Conservation (phyloP, 2,113 vertebrate species). For the Dipodomys stephensi region DNA sequence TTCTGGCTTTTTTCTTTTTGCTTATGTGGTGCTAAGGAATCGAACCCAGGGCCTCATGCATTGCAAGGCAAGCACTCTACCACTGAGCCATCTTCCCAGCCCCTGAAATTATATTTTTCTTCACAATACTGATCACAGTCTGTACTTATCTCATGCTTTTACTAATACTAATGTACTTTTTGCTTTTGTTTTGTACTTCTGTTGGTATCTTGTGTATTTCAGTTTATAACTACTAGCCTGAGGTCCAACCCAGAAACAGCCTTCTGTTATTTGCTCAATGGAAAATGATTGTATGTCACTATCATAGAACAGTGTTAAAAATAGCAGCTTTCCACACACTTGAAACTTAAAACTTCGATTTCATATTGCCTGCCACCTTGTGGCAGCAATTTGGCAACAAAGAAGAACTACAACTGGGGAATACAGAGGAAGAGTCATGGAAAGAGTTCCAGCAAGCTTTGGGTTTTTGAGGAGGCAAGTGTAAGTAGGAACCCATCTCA, state of each 20-base stretch:
- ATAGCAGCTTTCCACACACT: background rate
- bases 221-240: background rate
- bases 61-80: no score
- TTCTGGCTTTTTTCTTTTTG: no score
- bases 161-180: conserved; percentile 11
- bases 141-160: conserved; percentile 21
- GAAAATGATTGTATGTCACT: background rate
- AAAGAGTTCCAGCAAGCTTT: conserved; percentile 22
- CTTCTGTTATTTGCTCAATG: conserved; percentile 5
- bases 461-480: background rate
- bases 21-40: no score
- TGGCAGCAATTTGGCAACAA: conserved; percentile 32
- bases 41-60: no score
- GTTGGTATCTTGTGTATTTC: background rate
- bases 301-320: conserved; percentile 40
- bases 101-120: conserved; percentile 33
- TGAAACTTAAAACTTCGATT: background rate
- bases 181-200: background rate
- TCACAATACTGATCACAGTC: background rate
- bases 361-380: conserved; percentile 39
- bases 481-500: background rate
- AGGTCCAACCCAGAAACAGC: background rate
- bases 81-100: no score
- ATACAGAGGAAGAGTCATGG: background rate
- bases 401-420: background rate